Evolutionary conservation across 1,140 invertebrate species (phyloP).

Genomic region (Caenorhabditis briggsae): DNA sequence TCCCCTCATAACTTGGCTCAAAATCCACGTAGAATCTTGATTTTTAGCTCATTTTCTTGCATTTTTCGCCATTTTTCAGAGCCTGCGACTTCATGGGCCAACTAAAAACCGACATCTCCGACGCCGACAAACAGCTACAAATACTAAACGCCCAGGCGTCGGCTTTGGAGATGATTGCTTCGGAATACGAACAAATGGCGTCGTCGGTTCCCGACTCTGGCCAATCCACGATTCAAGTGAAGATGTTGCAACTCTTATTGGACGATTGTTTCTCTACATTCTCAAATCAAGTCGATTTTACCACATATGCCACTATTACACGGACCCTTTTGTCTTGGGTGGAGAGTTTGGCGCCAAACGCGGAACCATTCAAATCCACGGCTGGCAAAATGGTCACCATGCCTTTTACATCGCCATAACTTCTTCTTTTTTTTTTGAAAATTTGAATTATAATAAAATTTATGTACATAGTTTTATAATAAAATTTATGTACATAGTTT

Average conservation of each 20-base stretch:
- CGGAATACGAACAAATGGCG: slow-evolving; percentile 74
- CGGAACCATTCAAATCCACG: slow-evolving; percentile 53
- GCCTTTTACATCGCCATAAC: slow-evolving; percentile 45
- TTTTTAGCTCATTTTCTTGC: background rate
- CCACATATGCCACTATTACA: slow-evolving; percentile 72
- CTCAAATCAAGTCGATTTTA: slow-evolving; percentile 66
- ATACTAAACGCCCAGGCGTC: slow-evolving; percentile 64
- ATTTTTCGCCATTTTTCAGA: slow-evolving; percentile 57
- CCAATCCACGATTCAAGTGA: slow-evolving; percentile 67
- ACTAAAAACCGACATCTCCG: slow-evolving; percentile 70
- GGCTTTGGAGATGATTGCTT: slow-evolving; percentile 74
- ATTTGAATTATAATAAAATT: background rate
- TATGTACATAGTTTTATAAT: background rate
- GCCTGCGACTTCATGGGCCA: slow-evolving; percentile 76
- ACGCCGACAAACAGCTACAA: slow-evolving; percentile 67
- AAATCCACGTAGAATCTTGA: background rate
- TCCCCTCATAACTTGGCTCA: too few species aligned
- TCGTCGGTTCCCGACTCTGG: slow-evolving; percentile 61
- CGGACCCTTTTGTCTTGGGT: slow-evolving; percentile 66
- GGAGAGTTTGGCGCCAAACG: slow-evolving; percentile 49
- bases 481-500: background rate
- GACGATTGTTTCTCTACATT: slow-evolving; percentile 74
- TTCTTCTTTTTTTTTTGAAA: background rate
- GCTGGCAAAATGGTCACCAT: slow-evolving; percentile 57
- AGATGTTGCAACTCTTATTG: slow-evolving; percentile 74